phyloP scores from a whole-genome alignment of 2,888 invertebrate genomes.

The Glyphotaelius pellucidus region DNA sequence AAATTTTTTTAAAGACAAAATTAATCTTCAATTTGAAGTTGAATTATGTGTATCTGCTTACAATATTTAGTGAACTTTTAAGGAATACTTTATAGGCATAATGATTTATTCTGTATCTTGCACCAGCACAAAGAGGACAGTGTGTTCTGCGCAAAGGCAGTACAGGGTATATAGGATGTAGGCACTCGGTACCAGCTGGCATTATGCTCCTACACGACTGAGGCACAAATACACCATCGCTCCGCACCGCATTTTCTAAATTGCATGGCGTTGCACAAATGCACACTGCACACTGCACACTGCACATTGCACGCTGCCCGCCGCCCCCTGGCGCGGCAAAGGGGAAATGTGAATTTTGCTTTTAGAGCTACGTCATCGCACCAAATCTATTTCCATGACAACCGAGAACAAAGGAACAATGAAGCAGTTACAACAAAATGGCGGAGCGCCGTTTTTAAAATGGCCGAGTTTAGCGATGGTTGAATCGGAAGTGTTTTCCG shows the following conservation, averaged over 20 bases:
- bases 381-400: slow-evolving; percentile 11
- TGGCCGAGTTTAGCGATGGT: not conserved
- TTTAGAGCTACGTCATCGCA: not conserved
- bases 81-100: not conserved
- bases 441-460: slow-evolving; percentile 1
- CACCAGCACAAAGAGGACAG: not conserved
- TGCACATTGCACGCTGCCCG: too few species aligned
- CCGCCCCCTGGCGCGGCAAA: not conserved
- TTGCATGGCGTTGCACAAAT: not conserved
- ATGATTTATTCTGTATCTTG: not conserved
- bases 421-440: slow-evolving; percentile 13
- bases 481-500: not conserved
- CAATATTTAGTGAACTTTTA: not conserved
- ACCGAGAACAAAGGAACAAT: slow-evolving; percentile 4
- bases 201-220: not conserved
- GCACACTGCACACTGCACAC: not conserved
- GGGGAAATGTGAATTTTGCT: not conserved
- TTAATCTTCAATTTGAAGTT: too few species aligned
- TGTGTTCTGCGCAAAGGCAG: not conserved
- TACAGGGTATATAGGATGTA: not conserved
- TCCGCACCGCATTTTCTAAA: slow-evolving; percentile 17
- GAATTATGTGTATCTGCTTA: too few species aligned
- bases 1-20: too few species aligned
- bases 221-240: not conserved
- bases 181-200: not conserved